Base-by-base conservation (phyloP, 2,888 invertebrate species). In the Callyntrura sp. region DNA sequence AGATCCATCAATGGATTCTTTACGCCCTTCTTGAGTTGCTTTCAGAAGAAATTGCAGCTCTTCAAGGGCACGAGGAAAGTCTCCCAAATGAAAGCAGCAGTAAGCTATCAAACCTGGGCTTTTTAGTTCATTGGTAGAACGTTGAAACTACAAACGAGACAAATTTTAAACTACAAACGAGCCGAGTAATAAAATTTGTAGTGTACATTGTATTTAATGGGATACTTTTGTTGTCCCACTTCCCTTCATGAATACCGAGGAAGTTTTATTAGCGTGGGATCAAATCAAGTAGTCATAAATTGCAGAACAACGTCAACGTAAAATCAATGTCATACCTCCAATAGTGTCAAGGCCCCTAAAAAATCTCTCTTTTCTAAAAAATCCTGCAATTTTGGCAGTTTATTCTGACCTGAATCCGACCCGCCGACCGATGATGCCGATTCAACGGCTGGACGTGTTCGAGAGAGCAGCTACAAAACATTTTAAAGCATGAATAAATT, bases 11-110 rank as follows among this genome's bases (percentile, higher is more conserved):
- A 23, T 55, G 9, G 85, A 4, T 8, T 48, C 68, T 11, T 55
- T 17, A 28, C 62, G 83, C 86, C 95, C 94, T 92, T 96, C 94
- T 93, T 96, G 95, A 23, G 96, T 95, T 12, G 95, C 94, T 35
- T 93, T 92, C 4, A 93, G 93, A 93, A 96, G 93, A 86, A 94
- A 95, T 93, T 96, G 95, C 94, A 97, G 98, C 81, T 97, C 96
- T 91, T 97, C 96, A 93, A 98, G 95, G 0, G 98, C 96, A 93
- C 96, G 96, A 93, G 97, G 97, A 95, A 98, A 99, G 94, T 99
- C 98, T 1, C 98, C 99, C 90, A 98, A 95, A 95, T 99, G 99
- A 95, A 99, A 99, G 94, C 97, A 97, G 94, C 99, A 98, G 95
- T 98, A 99, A 0, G 98, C 99, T 91, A 98, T 96, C 99, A 99